Percentiles rank a stretch among this genome's conserved stretches.
phyloP scores from a whole-genome alignment of 2,797 vertebrate genomes.

The Pteronotus mesoamericanus region DNA sequence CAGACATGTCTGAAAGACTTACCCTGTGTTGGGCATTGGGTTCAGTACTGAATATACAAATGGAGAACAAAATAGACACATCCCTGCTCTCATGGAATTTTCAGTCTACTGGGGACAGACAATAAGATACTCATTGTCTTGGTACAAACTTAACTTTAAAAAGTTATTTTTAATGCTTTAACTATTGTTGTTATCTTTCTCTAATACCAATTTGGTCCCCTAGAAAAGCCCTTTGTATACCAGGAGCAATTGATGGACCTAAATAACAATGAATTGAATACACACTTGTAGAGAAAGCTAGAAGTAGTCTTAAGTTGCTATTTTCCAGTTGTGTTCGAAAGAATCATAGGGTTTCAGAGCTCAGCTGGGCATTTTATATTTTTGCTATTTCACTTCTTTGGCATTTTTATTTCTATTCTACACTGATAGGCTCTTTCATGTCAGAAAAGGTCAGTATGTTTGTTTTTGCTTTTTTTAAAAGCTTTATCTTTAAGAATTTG shows the following conservation, averaged over 20 bases:
- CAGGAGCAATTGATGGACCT: not conserved
- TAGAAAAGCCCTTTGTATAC: not conserved
- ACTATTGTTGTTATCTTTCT: not conserved
- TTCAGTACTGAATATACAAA: not conserved
- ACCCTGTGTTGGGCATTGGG: not conserved
- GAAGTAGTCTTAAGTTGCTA: not conserved
- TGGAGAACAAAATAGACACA: not conserved
- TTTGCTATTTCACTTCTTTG: slow-evolving; percentile 5
- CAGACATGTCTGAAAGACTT: not conserved
- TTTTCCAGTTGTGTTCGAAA: not conserved
- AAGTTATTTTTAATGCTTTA: not conserved
- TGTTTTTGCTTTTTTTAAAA: not conserved
- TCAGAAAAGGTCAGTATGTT: not conserved
- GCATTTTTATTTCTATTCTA: slow-evolving; percentile 20
- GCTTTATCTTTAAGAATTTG: not conserved
- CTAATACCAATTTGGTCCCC: not conserved
- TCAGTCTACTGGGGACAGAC: not conserved
- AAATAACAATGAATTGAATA: not conserved
- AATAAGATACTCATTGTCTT: not conserved
- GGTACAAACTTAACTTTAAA: not conserved
- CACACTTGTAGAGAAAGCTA: not conserved
- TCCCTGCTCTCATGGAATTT: not conserved
- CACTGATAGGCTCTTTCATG: not conserved
- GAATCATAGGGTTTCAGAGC: not conserved
- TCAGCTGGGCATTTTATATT: not conserved